Evolutionary conservation across 2,797 vertebrate species (phyloP).

Genomic region (Sparidentex hasta): DNA sequence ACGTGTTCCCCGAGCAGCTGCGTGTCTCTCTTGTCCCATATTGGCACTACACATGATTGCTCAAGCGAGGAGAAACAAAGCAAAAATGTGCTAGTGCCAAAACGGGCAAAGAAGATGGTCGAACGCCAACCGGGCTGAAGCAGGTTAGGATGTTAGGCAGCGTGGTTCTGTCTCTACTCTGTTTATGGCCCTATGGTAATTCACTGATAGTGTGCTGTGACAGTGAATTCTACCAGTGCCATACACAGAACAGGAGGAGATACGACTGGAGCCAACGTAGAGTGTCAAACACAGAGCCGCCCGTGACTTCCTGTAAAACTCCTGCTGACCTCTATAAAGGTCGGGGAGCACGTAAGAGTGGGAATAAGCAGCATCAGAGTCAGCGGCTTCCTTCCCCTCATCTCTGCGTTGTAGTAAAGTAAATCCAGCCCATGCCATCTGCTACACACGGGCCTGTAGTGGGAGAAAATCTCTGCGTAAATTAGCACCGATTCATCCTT

Average conservation of each 20-base stretch:
- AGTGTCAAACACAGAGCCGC: background rate
- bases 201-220: constrained; percentile 98
- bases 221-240: constrained; percentile 99
- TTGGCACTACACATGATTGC: constrained; percentile 99
- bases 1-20: constrained; percentile 26
- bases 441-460: constrained; percentile 27
- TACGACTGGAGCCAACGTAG: constrained; percentile 66
- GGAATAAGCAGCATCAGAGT: constrained; percentile 9
- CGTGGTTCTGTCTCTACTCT: constrained; percentile 98
- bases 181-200: constrained; percentile 99
- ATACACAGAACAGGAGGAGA: constrained; percentile 99
- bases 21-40: constrained; percentile 90
- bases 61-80: constrained; percentile 94
- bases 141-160: constrained; percentile 24
- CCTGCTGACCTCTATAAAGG: constrained; percentile 9
- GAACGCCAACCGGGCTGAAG: background rate
- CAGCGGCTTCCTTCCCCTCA: constrained; percentile 33
- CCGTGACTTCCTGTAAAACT: background rate
- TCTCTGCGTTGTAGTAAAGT: constrained; percentile 25
- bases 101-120: constrained; percentile 90
- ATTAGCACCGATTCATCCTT: background rate
- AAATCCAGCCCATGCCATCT: constrained; percentile 64
- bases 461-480: background rate
- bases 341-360: background rate
- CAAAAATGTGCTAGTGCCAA: constrained; percentile 99